Conservation (phyloP, 2,113 vertebrate genomes). For the Ameiurus melas region DNA sequence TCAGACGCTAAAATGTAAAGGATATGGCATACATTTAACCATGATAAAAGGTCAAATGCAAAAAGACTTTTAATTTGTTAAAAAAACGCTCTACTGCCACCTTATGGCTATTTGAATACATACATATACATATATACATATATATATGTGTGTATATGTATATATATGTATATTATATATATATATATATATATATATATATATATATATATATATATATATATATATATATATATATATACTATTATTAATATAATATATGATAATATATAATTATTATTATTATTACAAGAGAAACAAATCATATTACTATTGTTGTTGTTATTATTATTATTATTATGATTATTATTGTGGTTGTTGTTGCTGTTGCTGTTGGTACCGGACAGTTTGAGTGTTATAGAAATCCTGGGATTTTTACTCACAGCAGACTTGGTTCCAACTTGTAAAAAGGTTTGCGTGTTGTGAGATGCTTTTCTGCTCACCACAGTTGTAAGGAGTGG, state of each 20-base stretch:
- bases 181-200: constrained; percentile 2
- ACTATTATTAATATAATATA: too few species aligned
- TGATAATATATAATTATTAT: too few species aligned
- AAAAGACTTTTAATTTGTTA: constrained; percentile 37
- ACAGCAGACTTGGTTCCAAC: neutral
- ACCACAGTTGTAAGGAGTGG: neutral
- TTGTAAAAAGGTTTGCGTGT: neutral
- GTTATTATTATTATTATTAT: too few species aligned
- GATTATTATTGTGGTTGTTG: too few species aligned
- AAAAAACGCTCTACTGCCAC: constrained; percentile 30
- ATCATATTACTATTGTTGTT: neutral
- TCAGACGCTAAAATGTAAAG: neutral
- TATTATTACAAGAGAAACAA: neutral
- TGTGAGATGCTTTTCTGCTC: neutral
- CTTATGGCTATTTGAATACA: constrained; percentile 15
- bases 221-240: neutral
- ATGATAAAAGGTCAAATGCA: neutral
- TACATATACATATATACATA: constrained; percentile 1
- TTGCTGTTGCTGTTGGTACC: neutral
- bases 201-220: too few species aligned
- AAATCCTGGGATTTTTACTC: neutral
- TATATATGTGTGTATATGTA: too few species aligned
- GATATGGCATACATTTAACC: neutral
- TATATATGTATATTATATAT: too few species aligned
- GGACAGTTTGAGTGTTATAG: neutral